Base-by-base conservation (phyloP, 2,888 invertebrate species). In the Smittia sp. region DNA sequence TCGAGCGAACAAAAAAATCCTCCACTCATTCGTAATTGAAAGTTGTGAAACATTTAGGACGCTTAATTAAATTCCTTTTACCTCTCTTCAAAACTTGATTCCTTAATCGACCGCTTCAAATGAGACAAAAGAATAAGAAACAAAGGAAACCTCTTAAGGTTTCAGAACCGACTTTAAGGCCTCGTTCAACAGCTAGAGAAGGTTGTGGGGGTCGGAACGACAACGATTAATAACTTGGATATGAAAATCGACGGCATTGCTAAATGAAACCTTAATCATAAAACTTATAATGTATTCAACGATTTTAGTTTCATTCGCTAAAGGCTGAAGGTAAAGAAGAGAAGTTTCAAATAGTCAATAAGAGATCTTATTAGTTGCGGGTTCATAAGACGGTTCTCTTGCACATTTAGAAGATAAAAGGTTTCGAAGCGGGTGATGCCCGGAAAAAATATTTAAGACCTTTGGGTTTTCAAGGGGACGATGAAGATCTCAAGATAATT, bases 81-180 rank as follows among this genome's bases (percentile, higher is more conserved):
- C 4, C 22, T 58, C 22, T n/a, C n/a, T 58, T 46, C 46, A 13
- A 20, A 18, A n/a, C 58, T 46, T 46, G 20, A 58, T 58, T 7
- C 58, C 58, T 18, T 58, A 58, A 58, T 58, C 58, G 58, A 32
- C 58, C 58, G 18, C 58, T 58, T 58, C 20, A 27, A 63, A 63
- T 27, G 27, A 63, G 63, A 63, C 63, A 63, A 24, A 63, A 63
- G 24, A 63, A 25, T 13, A 63, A 24, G n/a, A 25, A 63, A 63
- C 63, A 63, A 63, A 58, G 27, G 63, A 63, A 63, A 63, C 63
- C 63, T 63, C 63, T 63, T 63, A 25, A 63, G 63, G 27, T 63
- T 27, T 63, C 63, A 63, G 27, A 63, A 63, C 58, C n/a, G n/a
- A n/a, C n/a, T n/a, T n/a, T n/a, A n/a, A n/a, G n/a, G n/a, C n/a